A percentile compares a stretch with the other conserved stretches of the same genome.
Conservation (phyloP, 1,140 invertebrate genomes). For the Stegodyphus mimosarum region DNA sequence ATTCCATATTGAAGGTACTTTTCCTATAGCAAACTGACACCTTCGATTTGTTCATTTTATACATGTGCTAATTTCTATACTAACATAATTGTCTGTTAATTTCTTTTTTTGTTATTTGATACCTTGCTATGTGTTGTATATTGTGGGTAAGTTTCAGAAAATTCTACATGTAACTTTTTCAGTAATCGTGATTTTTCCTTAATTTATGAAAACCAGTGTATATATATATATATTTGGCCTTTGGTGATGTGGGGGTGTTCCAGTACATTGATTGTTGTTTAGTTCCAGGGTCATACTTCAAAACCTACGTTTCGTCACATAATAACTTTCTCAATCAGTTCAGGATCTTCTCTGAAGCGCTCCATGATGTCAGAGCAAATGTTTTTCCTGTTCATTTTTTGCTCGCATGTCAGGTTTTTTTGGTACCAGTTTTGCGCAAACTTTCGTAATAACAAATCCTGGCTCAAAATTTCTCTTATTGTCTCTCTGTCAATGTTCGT, state of each 20-base stretch:
- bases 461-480: conserved; percentile 63
- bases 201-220: too few species aligned
- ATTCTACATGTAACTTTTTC: too few species aligned
- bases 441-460: conserved; percentile 63
- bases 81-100: too few species aligned
- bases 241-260: conserved; percentile 13
- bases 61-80: too few species aligned
- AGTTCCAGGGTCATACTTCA: conserved; percentile 46
- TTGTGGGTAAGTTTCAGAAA: too few species aligned
- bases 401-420: conserved; percentile 42
- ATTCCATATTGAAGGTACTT: too few species aligned
- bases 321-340: conserved; percentile 25
- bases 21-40: too few species aligned
- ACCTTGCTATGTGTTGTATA: too few species aligned
- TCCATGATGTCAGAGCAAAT: conserved; percentile 40
- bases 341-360: conserved; percentile 33
- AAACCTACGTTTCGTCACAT: conserved; percentile 38
- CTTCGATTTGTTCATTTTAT: too few species aligned
- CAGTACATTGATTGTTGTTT: conserved; percentile 42
- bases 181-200: too few species aligned
- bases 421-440: conserved; percentile 47
- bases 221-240: neutral
- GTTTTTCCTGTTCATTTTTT: conserved; percentile 41
- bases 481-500: conserved; percentile 7
- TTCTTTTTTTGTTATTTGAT: too few species aligned